phyloP scores from a whole-genome alignment of 1,140 invertebrate species.

The Hyles euphorbiae region DNA sequence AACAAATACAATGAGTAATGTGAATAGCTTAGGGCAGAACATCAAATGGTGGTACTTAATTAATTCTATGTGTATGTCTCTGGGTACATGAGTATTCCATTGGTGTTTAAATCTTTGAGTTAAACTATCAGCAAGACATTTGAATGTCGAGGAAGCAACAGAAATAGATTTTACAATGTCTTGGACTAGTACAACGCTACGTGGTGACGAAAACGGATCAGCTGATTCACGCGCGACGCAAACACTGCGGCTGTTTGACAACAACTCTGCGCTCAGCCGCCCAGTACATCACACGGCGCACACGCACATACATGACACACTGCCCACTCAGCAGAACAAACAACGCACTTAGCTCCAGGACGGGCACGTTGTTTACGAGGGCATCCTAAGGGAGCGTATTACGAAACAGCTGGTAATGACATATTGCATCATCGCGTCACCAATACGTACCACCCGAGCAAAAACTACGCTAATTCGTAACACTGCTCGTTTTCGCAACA shows the following conservation, averaged over 20 bases:
- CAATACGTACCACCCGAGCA: conserved; percentile 14
- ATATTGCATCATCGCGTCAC: conserved; percentile 61
- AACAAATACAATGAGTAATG: too few species aligned
- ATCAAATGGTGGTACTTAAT: too few species aligned
- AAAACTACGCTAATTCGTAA: conserved; percentile 34
- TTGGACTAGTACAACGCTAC: too few species aligned
- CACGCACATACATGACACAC: too few species aligned
- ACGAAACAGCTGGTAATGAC: conserved; percentile 60
- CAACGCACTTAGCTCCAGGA: too few species aligned
- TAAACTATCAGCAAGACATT: background rate
- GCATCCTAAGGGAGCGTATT: conserved; percentile 25
- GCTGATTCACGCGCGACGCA: conserved; percentile 6
- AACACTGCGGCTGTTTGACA: background rate
- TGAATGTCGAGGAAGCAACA: background rate
- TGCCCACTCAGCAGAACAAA: too few species aligned
- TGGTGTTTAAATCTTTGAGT: too few species aligned
- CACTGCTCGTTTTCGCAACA: conserved; percentile 31
- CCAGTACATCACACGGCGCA: too few species aligned
- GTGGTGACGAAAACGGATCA: conserved; percentile 9
- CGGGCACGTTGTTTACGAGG: conserved; percentile 34
- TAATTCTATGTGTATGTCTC: too few species aligned
- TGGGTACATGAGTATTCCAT: too few species aligned
- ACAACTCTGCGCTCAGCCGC: background rate
- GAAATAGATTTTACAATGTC: too few species aligned
- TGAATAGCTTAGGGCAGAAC: too few species aligned